Base-by-base conservation (phyloP, 2,888 invertebrate species). In the Elgonia sp. region DNA sequence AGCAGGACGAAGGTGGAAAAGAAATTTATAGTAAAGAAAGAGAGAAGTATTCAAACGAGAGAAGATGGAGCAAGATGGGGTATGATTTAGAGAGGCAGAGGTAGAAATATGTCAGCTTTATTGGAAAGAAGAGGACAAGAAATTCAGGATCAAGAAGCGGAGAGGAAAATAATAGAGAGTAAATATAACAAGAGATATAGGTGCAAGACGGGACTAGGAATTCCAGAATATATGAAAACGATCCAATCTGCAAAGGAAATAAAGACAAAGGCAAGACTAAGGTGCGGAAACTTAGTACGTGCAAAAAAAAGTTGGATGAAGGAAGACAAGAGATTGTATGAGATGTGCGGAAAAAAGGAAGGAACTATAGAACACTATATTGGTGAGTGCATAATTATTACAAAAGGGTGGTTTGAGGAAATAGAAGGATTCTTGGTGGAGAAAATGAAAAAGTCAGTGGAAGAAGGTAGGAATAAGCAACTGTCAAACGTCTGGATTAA, bases 321-420 rank as follows among this genome's bases (percentile, higher is more conserved):
- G 16, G 76, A 77, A 39, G 40, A 46, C 5, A 42, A 65, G 4
- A 60, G 37, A 20, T n/a, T 29, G 7, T 77, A 63, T 63, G 60
- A 37, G n/a, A 14, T 77, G 12, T 77, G 76, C 14, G 53, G 50
- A 10, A 37, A 50, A 50, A 46, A 37, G 21, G 42, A 46, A 40
- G 76, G 60, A 29, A 77, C 21, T 0, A n/a, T 60, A 18, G 76
- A 63, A n/a, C 76, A 62, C 16, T 37, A 62, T 12, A 37, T 77
- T 20, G 53, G 16, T 14, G 76, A 65, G 16, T 77, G 82, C 18
- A 16, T 46, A n/a, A 40, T 20, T 14, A 40, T 20, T 14, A 62
- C 73, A 42, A 84, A 82, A 84, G 72, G 29, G 75, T 57, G 73
- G 57, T 53, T 53, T 67, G 50, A 76, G 69, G 72, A 72, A 65